These are phyloP conservation scores for Hylaeus volcanicus DNA, from an alignment of 1,140 invertebrate genomes.

Conservation along the genomic window DNA sequence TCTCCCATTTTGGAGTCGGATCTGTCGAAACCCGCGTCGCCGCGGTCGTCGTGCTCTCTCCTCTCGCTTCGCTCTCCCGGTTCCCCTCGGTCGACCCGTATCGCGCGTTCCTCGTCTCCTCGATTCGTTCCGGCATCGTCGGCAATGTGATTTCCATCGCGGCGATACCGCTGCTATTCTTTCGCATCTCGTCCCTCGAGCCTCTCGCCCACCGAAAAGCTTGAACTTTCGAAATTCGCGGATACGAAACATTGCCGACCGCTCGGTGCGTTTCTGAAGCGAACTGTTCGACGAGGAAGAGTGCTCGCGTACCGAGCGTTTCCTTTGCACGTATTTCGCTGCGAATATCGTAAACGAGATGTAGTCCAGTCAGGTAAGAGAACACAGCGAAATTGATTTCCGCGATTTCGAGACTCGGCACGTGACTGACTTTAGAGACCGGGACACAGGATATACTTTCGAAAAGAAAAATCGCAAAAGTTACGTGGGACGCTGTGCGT, in stretches of 20 bases:
- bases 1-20: conserved; percentile 88
- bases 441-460: no score
- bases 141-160: neutral
- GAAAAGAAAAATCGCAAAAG: no score
- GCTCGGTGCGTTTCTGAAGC: neutral
- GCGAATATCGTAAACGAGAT: neutral
- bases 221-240: neutral
- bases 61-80: conserved; percentile 71
- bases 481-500: no score
- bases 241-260: neutral
- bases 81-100: conserved; percentile 51
- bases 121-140: neutral
- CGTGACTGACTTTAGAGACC: no score
- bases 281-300: neutral
- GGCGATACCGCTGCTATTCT: no score
- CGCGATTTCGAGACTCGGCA: no score
- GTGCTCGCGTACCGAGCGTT: neutral
- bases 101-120: neutral
- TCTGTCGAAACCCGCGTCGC: conserved; percentile 86
- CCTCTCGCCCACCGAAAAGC: neutral
- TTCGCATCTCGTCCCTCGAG: neutral
- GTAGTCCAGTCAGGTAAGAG: no score
- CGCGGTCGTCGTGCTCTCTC: conserved; percentile 83
- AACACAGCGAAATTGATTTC: no score
- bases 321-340: neutral